Base-by-base conservation (phyloP, 2,113 vertebrate species). In the Epinephelus lanceolatus region DNA sequence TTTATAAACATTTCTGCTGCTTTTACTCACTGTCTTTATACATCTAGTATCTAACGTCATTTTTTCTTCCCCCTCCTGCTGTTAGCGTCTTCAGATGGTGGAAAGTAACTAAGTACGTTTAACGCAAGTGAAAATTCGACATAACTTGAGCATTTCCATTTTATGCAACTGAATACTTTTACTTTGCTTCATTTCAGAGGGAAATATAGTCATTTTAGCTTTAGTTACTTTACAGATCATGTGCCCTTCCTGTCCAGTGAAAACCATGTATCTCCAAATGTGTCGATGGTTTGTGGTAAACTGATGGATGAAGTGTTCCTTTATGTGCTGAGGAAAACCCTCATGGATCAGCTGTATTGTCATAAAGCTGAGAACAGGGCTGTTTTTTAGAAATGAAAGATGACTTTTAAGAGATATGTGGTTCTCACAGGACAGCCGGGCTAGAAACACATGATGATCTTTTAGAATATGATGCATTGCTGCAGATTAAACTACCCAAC, bases 1-100 rank as follows among this genome's bases (percentile, higher is more conserved):
- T 56, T 62, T 49, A 65, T 86, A 62, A 66, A 79, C 65, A 56
- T 78, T 47, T 42, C 21, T 42, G 70, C 37, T 25, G 51, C 30
- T 3, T 13, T 25, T 17, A 0, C 66, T 27, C 72, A 18, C 27
- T 52, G 56, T 25, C 27, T n/a, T 18, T 2, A 3, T 5, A 15
- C 37, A 18, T 33, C 25, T 17, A 51, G 12, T 18, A 21, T 23
- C 55, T 8, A 37, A 27, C 27, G 62, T 27, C 0, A 3, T 49
- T 49, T 25, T 17, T 27, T 60, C 57, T 60, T 27, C 17, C 14
- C 30, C 25, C 57, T 40, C 19, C 10, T 5, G 4, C 18, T 13
- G 61, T 40, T 1, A 0, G 37, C 42, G 37, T 40, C 17, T 62
- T 23, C 55, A 4, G 10, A 4, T 21, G 61, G 6, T 42, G 33